Evolutionary conservation across 2,113 vertebrate species (phyloP), one percentile per base, ranked within the genome.

Genomic region (Lampris incognitus): DNA sequence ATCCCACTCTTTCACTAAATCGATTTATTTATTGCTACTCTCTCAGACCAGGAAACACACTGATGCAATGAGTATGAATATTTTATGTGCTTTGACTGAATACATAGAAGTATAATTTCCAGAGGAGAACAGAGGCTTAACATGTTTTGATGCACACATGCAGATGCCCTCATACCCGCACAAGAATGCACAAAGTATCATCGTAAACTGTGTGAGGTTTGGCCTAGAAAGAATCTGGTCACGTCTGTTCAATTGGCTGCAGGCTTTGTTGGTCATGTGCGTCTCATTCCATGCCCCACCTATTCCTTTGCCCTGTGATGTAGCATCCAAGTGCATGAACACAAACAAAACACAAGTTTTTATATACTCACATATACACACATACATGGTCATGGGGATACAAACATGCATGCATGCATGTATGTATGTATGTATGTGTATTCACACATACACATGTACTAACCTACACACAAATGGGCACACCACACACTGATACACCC

Each of bases 201-300:
- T 46, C 4, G 44, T 55, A 67, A 41, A 40, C 38, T 72, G 58
- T 65, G 8, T 9, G 8, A n/a, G 50, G 11, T 50, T 24, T 60
- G 54, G 67, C 57, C 46, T 49, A 63, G 57, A 69, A 5, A 41
- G 11, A 75, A 54, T 70, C 78, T 52, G 57, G 69, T 83, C 78
- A 87, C 78, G 68, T 87, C 78, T 69, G 24, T 24, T 52, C n/a
- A 4, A 39, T 69, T 72, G 66, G 58, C 74, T 79, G 75, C 66
- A 56, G 64, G 42, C 77, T 74, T 69, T 51, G 72, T 78, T 84
- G 48, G 72, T 65, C 65, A 73, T 76, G 77, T 68, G 58, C 76
- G 76, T 88, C 62, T 79, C 83, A 67, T 78, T 73, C 69, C 6
- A 24, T 49, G 65, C 78, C 78, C 79, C 87, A 90, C 80, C 82